Conservation (phyloP, 2,888 invertebrate genomes). For the Ethmia dodecea region DNA sequence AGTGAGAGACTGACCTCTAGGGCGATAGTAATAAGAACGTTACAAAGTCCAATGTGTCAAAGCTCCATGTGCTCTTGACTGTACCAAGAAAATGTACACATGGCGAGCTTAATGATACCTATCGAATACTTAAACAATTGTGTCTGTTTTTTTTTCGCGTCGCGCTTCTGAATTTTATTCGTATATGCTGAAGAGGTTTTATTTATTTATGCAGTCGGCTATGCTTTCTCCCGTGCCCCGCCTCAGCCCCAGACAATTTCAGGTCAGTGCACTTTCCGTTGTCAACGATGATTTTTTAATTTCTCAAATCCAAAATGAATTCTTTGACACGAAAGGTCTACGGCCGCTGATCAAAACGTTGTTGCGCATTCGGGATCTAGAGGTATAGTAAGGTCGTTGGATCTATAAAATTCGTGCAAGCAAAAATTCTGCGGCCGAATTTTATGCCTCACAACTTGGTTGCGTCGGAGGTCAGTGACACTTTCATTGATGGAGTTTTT, state of each 20-base stretch:
- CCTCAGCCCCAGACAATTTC: not conserved
- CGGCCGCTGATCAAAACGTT: not conserved
- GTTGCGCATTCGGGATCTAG: no score
- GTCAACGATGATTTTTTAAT: constrained; percentile 3
- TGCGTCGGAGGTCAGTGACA: constrained; percentile 6
- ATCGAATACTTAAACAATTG: no score
- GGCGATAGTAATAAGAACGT: no score
- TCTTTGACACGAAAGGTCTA: constrained; percentile 9
- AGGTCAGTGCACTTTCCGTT: constrained; percentile 8
- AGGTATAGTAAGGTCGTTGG: constrained; percentile 5
- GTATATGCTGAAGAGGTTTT: no score
- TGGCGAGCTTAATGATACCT: no score
- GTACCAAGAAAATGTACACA: no score
- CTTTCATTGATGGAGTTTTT: constrained; percentile 1
- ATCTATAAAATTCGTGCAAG: constrained; percentile 6
- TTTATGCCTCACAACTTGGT: constrained; percentile 5
- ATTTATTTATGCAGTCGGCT: no score
- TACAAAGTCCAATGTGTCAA: no score
- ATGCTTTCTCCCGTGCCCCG: not conserved
- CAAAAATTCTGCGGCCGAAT: not conserved
- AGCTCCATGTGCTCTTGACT: no score
- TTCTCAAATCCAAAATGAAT: constrained; percentile 7
- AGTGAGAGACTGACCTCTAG: no score
- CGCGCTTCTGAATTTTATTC: no score
- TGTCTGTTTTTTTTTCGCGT: no score